Evolutionary conservation across 1,140 invertebrate species (phyloP), one percentile per base, ranked within the genome.

Genomic region (Drosophila littoralis): DNA sequence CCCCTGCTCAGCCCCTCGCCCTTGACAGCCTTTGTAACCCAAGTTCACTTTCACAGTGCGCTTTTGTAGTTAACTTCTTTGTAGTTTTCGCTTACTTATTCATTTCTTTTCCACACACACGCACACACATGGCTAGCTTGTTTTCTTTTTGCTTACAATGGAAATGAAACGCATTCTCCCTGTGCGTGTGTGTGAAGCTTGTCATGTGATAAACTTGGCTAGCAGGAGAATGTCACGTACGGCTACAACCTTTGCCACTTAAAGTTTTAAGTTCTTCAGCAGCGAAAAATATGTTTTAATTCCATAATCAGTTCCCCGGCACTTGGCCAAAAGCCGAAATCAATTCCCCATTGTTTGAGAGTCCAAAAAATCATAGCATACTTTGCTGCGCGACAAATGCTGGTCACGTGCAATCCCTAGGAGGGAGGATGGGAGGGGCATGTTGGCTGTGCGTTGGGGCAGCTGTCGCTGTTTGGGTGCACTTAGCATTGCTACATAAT

Each of bases 401-500:
- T 79, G 73, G 79, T 86, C 83, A 86, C 83, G 83, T 86, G 80
- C 63, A 52, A 46, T 43, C 46, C 13, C 10, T 28, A 9, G 6
- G 32, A 22, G 57, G 2, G 42, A 8, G 0, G 33, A 52, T 32
- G 33, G 45, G 15, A 1, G 7, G 22, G 22, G 22, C 2, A 5
- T 28, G 4, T 5, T 4, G 43, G 8, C 15, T 15, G 13, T 35
- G 48, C 59, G 51, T n/a, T 17, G 67, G 40, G 58, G 70, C 82
- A 78, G 81, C 75, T 85, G 72, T 51, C 59, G 58, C 52, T 71
- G 75, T 79, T 82, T 79, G 83, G 79, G 84, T 86, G 83, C 83
- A 86, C 83, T 86, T 86, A 86, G 84, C 83, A 88, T 83, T 88
- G 83, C 83, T 82, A 86, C 83, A 86, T 86, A 82, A 86, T 86